A percentile compares a stretch with the other conserved stretches of the same genome.
phyloP scores from a whole-genome alignment of 2,888 invertebrate species.

The Xanthorhoe spadicearia region DNA sequence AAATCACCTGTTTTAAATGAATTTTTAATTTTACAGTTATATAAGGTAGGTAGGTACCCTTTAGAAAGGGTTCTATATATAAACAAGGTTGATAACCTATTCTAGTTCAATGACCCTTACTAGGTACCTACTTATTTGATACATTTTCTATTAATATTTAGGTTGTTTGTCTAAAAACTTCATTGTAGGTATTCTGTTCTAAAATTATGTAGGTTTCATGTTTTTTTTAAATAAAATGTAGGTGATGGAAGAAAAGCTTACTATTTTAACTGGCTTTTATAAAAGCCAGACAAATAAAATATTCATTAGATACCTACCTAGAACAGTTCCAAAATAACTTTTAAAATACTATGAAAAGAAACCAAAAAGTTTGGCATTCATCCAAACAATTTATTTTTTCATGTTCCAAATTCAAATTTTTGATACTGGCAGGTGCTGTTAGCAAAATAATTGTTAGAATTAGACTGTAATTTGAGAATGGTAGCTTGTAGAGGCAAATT shows the following conservation, averaged over 20 bases:
- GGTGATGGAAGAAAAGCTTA: no score
- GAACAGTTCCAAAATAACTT: not conserved
- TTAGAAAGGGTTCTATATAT: slow-evolving; percentile 9
- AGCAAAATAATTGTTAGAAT: no score
- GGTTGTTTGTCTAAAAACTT: not conserved
- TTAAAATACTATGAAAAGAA: slow-evolving; percentile 6
- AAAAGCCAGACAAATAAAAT: no score
- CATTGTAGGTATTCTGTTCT: no score
- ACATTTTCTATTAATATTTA: slow-evolving; percentile 1
- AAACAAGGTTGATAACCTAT: slow-evolving; percentile 28
- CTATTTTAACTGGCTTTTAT: no score
- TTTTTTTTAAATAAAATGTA: no score
- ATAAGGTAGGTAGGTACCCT: not conserved
- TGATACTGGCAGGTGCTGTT: not conserved
- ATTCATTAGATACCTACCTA: no score
- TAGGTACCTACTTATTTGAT: slow-evolving; percentile 1
- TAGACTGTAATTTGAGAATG: not conserved
- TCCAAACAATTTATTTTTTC: not conserved
- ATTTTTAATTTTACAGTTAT: no score
- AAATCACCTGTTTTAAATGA: no score
- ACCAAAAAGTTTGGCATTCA: slow-evolving; percentile 5
- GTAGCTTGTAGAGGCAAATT: not conserved
- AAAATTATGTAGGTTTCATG: no score
- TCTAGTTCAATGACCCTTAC: slow-evolving; percentile 17
- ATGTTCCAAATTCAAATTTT: not conserved